phyloP scores from a whole-genome alignment of 2,888 invertebrate genomes.

The Eupithecia subumbrata region DNA sequence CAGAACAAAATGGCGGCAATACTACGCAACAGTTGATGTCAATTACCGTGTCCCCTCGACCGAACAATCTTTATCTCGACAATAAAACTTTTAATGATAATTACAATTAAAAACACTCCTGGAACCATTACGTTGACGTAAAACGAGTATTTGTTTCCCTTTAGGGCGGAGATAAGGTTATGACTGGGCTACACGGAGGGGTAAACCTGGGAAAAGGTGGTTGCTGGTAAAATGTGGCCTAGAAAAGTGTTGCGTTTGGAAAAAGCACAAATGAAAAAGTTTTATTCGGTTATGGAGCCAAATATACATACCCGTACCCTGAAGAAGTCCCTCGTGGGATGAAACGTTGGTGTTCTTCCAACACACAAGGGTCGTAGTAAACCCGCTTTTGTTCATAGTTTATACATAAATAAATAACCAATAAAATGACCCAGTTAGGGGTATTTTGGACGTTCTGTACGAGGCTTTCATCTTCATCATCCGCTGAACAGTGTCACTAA shows the following conservation, averaged over 20 bases:
- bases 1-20: neutral
- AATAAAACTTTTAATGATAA: slow-evolving; percentile 45
- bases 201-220: neutral
- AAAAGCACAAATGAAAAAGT: neutral
- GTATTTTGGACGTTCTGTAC: too few relatives aligned
- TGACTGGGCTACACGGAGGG: slow-evolving; percentile 9
- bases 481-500: too few relatives aligned
- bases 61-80: slow-evolving; percentile 40
- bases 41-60: slow-evolving; percentile 36
- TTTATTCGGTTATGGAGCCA: neutral
- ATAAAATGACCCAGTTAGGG: too few relatives aligned
- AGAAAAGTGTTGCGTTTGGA: neutral
- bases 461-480: too few relatives aligned
- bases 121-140: slow-evolving; percentile 34
- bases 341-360: too few relatives aligned
- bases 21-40: slow-evolving; percentile 27
- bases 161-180: slow-evolving; percentile 23
- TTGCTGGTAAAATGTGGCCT: neutral
- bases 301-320: too few relatives aligned
- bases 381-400: too few relatives aligned
- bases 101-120: slow-evolving; percentile 44
- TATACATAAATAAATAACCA: too few relatives aligned
- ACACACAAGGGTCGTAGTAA: too few relatives aligned
- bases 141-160: slow-evolving; percentile 34
- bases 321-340: too few relatives aligned